phyloP scores from a whole-genome alignment of 2,888 invertebrate species.

The Conus canariensis region DNA sequence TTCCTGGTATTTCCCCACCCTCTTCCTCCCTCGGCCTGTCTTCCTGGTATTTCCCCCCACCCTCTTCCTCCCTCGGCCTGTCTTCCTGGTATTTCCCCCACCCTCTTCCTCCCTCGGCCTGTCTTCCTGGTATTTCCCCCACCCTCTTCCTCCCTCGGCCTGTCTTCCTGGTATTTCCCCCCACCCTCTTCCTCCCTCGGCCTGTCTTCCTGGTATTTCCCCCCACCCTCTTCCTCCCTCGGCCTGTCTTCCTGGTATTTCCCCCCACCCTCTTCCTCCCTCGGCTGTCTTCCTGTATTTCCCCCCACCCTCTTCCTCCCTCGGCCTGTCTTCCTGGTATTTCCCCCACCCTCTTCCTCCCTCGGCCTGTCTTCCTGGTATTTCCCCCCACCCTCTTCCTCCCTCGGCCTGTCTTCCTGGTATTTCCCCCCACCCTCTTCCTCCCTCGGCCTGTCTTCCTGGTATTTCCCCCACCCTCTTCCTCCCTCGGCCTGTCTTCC shows the following conservation, averaged over 20 bases:
- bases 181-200: background rate
- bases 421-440: no score
- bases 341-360: no score
- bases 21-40: no score
- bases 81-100: background rate
- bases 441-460: no score
- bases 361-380: no score
- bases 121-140: background rate
- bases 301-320: background rate
- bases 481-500: no score
- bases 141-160: background rate
- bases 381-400: no score
- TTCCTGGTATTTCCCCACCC: no score
- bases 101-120: background rate
- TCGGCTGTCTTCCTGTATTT: background rate
- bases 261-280: background rate
- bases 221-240: background rate
- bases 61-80: background rate
- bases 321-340: background rate
- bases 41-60: background rate
- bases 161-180: background rate
- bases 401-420: no score
- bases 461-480: no score
- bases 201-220: background rate
- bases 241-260: background rate